These are phyloP conservation scores for Halcyon smyrnensis DNA, from an alignment of 2,797 vertebrate species.

Conservation along the genomic window DNA sequence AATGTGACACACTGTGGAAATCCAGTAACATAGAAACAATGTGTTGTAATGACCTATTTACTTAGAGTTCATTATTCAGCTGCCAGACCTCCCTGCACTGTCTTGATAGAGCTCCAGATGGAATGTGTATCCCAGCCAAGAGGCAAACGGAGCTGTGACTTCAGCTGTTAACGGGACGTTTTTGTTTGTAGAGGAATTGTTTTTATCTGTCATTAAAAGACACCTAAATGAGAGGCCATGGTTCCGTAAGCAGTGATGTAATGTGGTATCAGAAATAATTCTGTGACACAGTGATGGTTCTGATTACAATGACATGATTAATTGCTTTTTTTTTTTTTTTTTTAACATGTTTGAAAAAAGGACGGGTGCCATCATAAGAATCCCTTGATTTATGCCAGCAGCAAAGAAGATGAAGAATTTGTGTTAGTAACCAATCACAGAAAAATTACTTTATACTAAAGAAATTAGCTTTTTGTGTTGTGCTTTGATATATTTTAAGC, in stretches of 20 bases:
- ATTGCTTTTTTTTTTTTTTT: neutral
- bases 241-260: neutral
- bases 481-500: neutral
- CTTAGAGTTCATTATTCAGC: slow-evolving; percentile 65
- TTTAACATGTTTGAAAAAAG: neutral
- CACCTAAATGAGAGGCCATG: slow-evolving; percentile 18
- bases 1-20: neutral
- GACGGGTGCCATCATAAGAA: neutral
- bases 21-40: slow-evolving; percentile 50
- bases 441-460: neutral
- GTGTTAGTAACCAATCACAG: neutral
- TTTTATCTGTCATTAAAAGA: slow-evolving; percentile 32
- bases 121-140: slow-evolving; percentile 44
- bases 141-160: slow-evolving; percentile 53
- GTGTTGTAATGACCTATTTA: slow-evolving; percentile 52
- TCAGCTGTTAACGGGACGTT: slow-evolving; percentile 25
- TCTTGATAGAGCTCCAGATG: slow-evolving; percentile 63
- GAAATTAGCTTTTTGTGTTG: neutral
- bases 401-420: neutral
- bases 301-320: neutral
- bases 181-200: slow-evolving; percentile 45
- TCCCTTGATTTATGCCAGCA: neutral
- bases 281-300: neutral
- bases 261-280: neutral
- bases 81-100: slow-evolving; percentile 67